Percentiles rank a stretch among this genome's conserved stretches.
phyloP scores from a whole-genome alignment of 2,797 vertebrate species.

The Rousettus madagascariensis region DNA sequence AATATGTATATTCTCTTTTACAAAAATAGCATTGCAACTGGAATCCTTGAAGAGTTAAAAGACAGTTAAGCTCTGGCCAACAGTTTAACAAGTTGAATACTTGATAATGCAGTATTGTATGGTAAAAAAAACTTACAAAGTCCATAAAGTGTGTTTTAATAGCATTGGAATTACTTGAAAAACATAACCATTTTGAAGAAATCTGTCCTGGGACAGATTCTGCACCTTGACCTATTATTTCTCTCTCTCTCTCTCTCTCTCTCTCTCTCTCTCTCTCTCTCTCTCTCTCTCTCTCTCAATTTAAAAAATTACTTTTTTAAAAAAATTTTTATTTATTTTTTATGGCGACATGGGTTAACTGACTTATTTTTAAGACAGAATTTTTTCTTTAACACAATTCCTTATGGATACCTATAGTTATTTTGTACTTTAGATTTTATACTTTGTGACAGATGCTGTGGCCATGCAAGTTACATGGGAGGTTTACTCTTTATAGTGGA shows the following conservation, averaged over 20 bases:
- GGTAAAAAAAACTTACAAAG: background rate
- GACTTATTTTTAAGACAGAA: background rate
- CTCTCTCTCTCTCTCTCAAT: too few species aligned
- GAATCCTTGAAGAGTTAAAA: slow-evolving; percentile 5
- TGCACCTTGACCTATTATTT: background rate
- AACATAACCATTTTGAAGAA: background rate
- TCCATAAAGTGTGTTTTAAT: slow-evolving; percentile 24
- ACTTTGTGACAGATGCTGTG: background rate
- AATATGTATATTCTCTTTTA: background rate
- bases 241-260: too few species aligned
- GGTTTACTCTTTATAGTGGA: background rate
- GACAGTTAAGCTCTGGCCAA: background rate
- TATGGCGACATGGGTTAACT: background rate
- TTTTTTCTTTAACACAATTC: background rate
- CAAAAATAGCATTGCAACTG: background rate
- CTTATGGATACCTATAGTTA: background rate
- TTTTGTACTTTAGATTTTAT: background rate
- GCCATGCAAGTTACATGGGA: background rate
- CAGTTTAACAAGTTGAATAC: background rate
- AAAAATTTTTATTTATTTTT: too few species aligned
- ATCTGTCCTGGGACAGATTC: background rate
- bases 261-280: too few species aligned
- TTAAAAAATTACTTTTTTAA: too few species aligned
- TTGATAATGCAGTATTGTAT: background rate
- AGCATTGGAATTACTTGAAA: slow-evolving; percentile 40